phyloP scores from a whole-genome alignment of 2,113 vertebrate species.

The Misgurnus anguillicaudatus region DNA sequence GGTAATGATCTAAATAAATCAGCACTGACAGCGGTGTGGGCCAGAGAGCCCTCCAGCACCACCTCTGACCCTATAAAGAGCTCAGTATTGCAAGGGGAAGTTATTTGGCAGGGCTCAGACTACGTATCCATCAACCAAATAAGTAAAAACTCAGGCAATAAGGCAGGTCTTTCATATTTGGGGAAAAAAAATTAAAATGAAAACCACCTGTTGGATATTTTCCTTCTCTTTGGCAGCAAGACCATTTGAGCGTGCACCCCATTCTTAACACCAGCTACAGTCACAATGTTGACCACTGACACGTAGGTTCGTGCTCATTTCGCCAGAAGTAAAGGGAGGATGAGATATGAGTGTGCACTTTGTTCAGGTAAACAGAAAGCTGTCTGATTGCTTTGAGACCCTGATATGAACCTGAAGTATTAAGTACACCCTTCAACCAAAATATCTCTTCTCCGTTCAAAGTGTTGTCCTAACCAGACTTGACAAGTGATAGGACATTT shows the following conservation, averaged over 20 bases:
- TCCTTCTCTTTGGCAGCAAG: slow-evolving; percentile 15
- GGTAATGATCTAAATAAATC: slow-evolving; percentile 43
- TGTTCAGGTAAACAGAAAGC: slow-evolving; percentile 21
- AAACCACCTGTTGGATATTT: slow-evolving; percentile 52
- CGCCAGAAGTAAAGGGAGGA: slow-evolving; percentile 3
- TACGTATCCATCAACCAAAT: slow-evolving; percentile 44
- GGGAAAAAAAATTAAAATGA: slow-evolving; percentile 49
- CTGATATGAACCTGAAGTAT: not conserved
- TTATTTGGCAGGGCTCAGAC: slow-evolving; percentile 43
- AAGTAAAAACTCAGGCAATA: slow-evolving; percentile 37
- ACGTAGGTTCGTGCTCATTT: slow-evolving; percentile 16
- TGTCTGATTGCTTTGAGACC: slow-evolving; percentile 32
- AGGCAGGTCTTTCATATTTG: slow-evolving; percentile 42
- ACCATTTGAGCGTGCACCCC: slow-evolving; percentile 22
- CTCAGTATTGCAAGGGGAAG: slow-evolving; percentile 37
- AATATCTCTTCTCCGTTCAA: too few relatives aligned
- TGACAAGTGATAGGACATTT: too few relatives aligned
- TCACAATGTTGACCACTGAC: slow-evolving; percentile 6
- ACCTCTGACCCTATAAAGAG: slow-evolving; percentile 50
- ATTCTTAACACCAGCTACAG: slow-evolving; percentile 20
- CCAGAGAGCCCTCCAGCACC: slow-evolving; percentile 37
- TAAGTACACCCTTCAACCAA: not conserved
- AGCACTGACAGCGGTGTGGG: slow-evolving; percentile 27
- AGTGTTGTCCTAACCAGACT: too few relatives aligned
- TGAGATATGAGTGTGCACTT: slow-evolving; percentile 19